Percentiles rank a stretch among this genome's conserved stretches.
These are phyloP conservation scores for Paraplagusia blochii DNA, from an alignment of 2,113 vertebrate genomes.

Conservation along the genomic window DNA sequence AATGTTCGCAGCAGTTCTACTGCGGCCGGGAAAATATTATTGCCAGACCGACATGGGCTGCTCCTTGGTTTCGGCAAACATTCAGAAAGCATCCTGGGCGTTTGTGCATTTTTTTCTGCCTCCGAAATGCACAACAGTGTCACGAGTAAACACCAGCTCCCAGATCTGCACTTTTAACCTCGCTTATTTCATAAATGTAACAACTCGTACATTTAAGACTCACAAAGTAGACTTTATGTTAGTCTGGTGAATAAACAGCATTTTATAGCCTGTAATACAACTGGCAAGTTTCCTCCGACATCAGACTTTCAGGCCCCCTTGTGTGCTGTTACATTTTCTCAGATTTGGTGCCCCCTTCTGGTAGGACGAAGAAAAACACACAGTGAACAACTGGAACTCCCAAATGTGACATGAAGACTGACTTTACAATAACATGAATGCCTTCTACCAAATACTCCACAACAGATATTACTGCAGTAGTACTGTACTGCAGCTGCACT, in stretches of 20 bases:
- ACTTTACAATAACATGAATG: too few species aligned
- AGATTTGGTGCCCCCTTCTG: not conserved
- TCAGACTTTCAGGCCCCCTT: not conserved
- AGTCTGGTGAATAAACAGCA: not conserved
- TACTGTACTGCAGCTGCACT: too few species aligned
- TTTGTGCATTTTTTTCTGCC: not conserved
- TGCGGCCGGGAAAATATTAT: not conserved
- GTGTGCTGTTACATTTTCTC: not conserved
- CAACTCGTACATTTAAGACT: too few species aligned
- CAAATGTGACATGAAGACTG: too few species aligned
- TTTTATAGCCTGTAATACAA: not conserved
- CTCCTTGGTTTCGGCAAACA: not conserved
- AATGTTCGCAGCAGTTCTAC: slow-evolving; percentile 35
- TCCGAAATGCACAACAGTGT: not conserved
- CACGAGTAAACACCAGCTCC: too few species aligned
- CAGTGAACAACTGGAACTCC: not conserved
- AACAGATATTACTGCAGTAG: too few species aligned
- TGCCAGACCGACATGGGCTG: not conserved
- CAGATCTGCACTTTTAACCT: too few species aligned
- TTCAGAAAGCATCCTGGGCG: not conserved
- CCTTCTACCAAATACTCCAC: too few species aligned
- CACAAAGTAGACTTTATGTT: not conserved
- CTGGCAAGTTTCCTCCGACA: not conserved
- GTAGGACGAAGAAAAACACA: not conserved
- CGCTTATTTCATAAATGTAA: too few species aligned